Conservation (phyloP, 2,113 vertebrate genomes). For the Heptranchias perlo region DNA sequence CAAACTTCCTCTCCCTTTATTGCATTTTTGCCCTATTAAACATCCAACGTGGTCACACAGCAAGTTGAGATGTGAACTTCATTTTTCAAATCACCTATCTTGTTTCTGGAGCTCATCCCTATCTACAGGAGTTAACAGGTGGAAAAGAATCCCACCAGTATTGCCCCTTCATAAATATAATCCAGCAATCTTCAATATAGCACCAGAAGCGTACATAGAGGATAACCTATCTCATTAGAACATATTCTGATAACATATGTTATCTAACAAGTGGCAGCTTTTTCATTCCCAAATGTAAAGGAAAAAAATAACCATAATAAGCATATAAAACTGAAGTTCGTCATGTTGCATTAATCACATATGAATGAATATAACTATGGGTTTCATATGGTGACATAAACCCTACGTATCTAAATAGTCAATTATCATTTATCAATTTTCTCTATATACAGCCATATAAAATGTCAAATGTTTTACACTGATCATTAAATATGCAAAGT, state of each 20-base stretch:
- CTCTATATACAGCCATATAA: neutral
- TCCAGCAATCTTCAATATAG: neutral
- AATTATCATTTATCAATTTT: neutral
- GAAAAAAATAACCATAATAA: neutral
- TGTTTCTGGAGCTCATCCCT: neutral
- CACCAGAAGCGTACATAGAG: neutral
- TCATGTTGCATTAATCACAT: neutral
- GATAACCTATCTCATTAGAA: neutral
- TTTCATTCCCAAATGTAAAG: neutral
- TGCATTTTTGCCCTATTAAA: neutral
- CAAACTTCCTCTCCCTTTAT: neutral
- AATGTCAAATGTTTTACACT: neutral
- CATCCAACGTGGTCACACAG: neutral
- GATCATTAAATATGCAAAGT: neutral
- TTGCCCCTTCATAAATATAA: neutral
- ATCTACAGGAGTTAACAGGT: neutral
- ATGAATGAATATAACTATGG: neutral
- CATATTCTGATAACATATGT: neutral
- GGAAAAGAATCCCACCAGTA: neutral
- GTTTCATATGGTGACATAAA: neutral
- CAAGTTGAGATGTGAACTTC: neutral
- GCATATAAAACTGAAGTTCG: neutral
- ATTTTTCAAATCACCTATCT: neutral
- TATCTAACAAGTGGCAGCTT: too few relatives aligned
- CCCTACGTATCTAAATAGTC: neutral